A percentile compares a stretch with the other conserved stretches of the same genome.
phyloP scores from a whole-genome alignment of 2,888 invertebrate genomes.

The Meiosimyza platycephala region DNA sequence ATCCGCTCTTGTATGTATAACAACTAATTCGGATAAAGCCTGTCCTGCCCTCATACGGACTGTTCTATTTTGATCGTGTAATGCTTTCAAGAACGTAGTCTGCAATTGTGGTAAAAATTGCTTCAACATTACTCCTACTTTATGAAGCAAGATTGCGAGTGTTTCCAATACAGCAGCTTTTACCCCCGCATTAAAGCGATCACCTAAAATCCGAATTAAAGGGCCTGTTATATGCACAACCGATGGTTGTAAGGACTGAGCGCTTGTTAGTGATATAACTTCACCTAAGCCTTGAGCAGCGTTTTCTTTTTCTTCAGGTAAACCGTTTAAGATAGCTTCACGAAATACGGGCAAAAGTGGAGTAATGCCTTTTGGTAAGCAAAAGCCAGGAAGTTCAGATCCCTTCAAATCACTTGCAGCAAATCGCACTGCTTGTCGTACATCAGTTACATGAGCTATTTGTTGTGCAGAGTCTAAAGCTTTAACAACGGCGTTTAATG shows the following conservation, averaged over 20 bases:
- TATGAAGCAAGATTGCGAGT: slow-evolving; percentile 88
- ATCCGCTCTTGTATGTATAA: slow-evolving; percentile 94
- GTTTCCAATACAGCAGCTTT: slow-evolving; percentile 97
- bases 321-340: slow-evolving; percentile 94
- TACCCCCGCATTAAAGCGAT: slow-evolving; percentile 92
- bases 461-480: slow-evolving; percentile 86
- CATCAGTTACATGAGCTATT: slow-evolving; percentile 87
- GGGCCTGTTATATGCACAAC: slow-evolving; percentile 98
- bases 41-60: slow-evolving; percentile 91
- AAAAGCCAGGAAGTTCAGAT: slow-evolving; percentile 88
- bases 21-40: slow-evolving; percentile 87
- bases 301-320: slow-evolving; percentile 95
- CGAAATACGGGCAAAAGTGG: slow-evolving; percentile 95
- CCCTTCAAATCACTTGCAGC: slow-evolving; percentile 87
- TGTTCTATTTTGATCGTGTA: slow-evolving; percentile 87
- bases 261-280: slow-evolving; percentile 74
- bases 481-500: slow-evolving; percentile 89
- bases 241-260: slow-evolving; percentile 91
- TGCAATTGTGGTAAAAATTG: slow-evolving; percentile 98
- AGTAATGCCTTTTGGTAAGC: slow-evolving; percentile 92
- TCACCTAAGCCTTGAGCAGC: slow-evolving; percentile 91
- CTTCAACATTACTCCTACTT: slow-evolving; percentile 94
- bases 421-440: slow-evolving; percentile 92
- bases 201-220: slow-evolving; percentile 95
- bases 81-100: slow-evolving; percentile 96